A percentile compares a stretch with the other conserved stretches of the same genome.
These are phyloP conservation scores for Proterorhinus semilunaris DNA, from an alignment of 2,113 vertebrate genomes.

Conservation along the genomic window DNA sequence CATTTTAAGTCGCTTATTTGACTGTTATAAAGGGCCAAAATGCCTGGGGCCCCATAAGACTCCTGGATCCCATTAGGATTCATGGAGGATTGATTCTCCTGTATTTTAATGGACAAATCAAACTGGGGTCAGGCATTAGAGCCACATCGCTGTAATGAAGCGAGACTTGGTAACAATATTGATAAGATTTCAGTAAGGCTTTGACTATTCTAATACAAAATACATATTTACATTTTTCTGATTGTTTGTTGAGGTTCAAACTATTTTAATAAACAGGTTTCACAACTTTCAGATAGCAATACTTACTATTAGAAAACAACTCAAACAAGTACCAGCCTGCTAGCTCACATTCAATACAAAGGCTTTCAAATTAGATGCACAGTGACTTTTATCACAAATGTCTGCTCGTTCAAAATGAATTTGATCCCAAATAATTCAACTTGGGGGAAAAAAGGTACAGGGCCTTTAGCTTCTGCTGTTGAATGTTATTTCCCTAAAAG, in stretches of 20 bases:
- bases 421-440: neutral
- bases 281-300: no score
- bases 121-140: slow-evolving; percentile 28
- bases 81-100: slow-evolving; percentile 51
- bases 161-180: neutral
- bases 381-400: no score
- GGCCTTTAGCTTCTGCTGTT: neutral
- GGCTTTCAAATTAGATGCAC: no score
- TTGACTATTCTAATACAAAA: neutral
- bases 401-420: no score
- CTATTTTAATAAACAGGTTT: no score
- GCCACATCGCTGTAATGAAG: slow-evolving; percentile 23
- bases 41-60: slow-evolving; percentile 46
- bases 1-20: slow-evolving; percentile 66
- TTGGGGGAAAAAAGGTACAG: neutral
- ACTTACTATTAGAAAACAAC: neutral
- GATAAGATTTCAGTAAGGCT: neutral
- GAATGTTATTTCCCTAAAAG: neutral
- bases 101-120: slow-evolving; percentile 39
- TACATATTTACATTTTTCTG: neutral
- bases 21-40: slow-evolving; percentile 61
- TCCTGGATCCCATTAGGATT: slow-evolving; percentile 54
- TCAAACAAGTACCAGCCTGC: neutral
- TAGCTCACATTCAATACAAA: no score
- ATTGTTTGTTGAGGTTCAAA: no score